Evolutionary conservation across 2,113 vertebrate species (phyloP).

Genomic region (Lanius collurio): DNA sequence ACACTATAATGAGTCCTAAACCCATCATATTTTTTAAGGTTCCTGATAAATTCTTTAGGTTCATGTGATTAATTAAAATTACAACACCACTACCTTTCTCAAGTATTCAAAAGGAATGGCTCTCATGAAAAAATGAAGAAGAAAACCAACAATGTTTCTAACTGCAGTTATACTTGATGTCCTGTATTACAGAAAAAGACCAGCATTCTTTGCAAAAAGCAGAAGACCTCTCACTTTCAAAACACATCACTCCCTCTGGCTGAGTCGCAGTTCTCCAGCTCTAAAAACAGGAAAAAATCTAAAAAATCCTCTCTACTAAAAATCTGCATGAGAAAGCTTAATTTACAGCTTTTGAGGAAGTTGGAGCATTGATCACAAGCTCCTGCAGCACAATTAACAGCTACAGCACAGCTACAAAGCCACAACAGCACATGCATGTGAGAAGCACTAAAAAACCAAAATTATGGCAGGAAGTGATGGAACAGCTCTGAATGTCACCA

Average conservation of each 20-base stretch:
- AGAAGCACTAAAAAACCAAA: not conserved
- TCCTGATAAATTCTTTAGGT: not conserved
- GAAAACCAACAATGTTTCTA: not conserved
- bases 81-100: not conserved
- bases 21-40: not conserved
- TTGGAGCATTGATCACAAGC: not conserved
- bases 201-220: not conserved
- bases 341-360: constrained; percentile 46
- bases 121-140: not conserved
- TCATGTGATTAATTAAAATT: not conserved
- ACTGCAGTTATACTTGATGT: not conserved
- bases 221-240: constrained; percentile 40
- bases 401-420: not conserved
- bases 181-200: not conserved
- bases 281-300: not conserved
- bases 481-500: not conserved
- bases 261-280: not conserved
- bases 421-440: accelerated
- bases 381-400: not conserved
- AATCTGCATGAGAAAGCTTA: constrained; percentile 36
- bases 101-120: not conserved
- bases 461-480: not conserved
- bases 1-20: not conserved
- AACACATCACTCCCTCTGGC: not conserved
- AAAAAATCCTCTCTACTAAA: not conserved